Base-by-base conservation (phyloP, 1,140 invertebrate species). In the Heliothis subflexa region DNA sequence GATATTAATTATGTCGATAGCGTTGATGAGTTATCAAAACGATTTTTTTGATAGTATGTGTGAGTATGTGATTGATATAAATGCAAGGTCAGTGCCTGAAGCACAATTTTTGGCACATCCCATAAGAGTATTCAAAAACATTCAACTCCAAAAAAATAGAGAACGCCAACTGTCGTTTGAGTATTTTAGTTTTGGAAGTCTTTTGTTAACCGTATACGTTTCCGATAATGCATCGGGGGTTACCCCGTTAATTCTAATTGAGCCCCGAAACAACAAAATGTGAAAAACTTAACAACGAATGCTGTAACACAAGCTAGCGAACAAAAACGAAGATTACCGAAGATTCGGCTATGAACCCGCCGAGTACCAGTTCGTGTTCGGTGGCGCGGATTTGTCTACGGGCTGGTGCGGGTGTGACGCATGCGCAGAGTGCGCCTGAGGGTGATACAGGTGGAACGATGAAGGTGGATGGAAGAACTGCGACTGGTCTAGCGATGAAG, bases 381-480 rank as follows among this genome's bases (percentile, higher is more conserved):
- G 94, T 40, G 95, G 93, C 66, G 95, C 95, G 72, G 95, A 95
- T 87, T 96, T 96, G 68, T 94, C 92, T 81, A 87, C 86, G 16
- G 89, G 59, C 80, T 92, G 91, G 79, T 94, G 93, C 16, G 93
- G 70, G 78, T 93, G 93, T 57, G 93, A 95, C 85, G 81, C 92
- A 85, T 88, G 96, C 90, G 78, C 96, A 84, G 82, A 95, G 88
- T 84, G 96, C 40, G 95, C 92, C 61, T 96, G 95, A 5, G 97
- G 97, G 93, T 98, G 98, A 91, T 98, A 98, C 5, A 98, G 95
- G 93, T 98, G 98, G 91, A 98, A 98, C 14, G 98, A 97, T 11
- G 97, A 97, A 78, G 97, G 96, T 64, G 96, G 95, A 75, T 97
- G 97, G 94, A 98, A 98, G 86, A 98, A 98, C 88, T 98, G 98